A percentile compares a stretch with the other conserved stretches of the same genome.
Evolutionary conservation across 2,113 vertebrate species (phyloP).

Genomic region (Rousettus leschenaultii): DNA sequence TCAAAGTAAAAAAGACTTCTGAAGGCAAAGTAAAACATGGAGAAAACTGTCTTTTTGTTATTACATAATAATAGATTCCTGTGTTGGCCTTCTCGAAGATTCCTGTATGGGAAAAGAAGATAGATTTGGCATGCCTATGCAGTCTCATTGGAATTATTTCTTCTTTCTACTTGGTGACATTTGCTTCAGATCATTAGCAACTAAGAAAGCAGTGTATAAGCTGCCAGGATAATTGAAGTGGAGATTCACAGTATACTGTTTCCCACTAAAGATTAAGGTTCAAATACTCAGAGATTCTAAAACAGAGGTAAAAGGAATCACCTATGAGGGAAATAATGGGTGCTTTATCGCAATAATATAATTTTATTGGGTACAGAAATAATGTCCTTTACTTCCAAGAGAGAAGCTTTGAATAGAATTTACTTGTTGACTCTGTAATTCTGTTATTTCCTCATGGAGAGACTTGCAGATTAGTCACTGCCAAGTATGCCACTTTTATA

Average conservation of each 20-base stretch:
- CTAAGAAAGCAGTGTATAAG: background rate
- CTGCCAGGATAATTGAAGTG: conserved; percentile 12
- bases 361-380: background rate
- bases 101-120: background rate
- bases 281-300: conserved; percentile 27
- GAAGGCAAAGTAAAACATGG: background rate
- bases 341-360: background rate
- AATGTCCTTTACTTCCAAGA: background rate
- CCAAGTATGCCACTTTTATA: background rate
- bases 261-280: background rate
- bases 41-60: background rate
- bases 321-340: background rate
- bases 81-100: background rate
- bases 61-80: background rate
- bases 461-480: background rate
- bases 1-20: background rate
- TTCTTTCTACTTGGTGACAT: background rate
- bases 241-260: background rate
- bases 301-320: background rate
- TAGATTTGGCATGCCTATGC: background rate
- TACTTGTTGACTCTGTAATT: background rate
- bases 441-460: background rate
- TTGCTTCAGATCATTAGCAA: conserved; percentile 29
- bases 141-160: conserved; percentile 14
- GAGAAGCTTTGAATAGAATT: background rate